Evolutionary conservation across 1,140 invertebrate genomes (phyloP), one percentile per base, ranked within the genome.

Genomic region (Papilio machaon): DNA sequence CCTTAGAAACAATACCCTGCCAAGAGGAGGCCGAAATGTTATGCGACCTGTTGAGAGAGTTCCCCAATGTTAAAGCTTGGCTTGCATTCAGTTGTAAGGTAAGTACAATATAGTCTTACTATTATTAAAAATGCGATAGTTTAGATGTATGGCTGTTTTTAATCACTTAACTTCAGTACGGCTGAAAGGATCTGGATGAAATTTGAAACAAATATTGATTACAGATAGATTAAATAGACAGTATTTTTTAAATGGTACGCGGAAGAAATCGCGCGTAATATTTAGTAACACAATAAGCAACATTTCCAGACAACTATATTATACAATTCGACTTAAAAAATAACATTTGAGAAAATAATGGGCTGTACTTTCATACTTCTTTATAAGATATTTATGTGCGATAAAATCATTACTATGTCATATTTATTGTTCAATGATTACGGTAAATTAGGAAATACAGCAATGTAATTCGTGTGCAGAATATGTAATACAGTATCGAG

Each of bases 1-100:
- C 98, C 11, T 91, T 99, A 81, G 98, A 99, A 93, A 99, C 98
- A 0, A 97, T 99, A 84, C 98, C 98, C 13, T 97, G 97, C 81
- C 93, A 96, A 84, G 95, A 96, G 75, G 98, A 99, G 94, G 98
- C 97, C 0, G 95, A 97, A 91, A 97, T 97, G 86, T 91, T 99
- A 1, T 95, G 98, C 3, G 96, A 97, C 70, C 91, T 98, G 35
- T 88, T 99, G 17, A 93, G 95, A 6, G 96, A 98, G 82, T 98
- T 96, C 93, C 97, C 97, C 17, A 86, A 95, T 49, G 91, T 95
- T 0, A 97, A 97, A 91, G 97, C 97, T 13, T 99, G 98, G 97
- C 91, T 99, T 0, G 95, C 96, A n/a, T 98, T 98, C 92, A 97
- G 97, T 58, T 97, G 97, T 90, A 96, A 96, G 95, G 97, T 97